Conservation (phyloP, 2,113 vertebrate genomes). For the Syrrhaptes paradoxus region DNA sequence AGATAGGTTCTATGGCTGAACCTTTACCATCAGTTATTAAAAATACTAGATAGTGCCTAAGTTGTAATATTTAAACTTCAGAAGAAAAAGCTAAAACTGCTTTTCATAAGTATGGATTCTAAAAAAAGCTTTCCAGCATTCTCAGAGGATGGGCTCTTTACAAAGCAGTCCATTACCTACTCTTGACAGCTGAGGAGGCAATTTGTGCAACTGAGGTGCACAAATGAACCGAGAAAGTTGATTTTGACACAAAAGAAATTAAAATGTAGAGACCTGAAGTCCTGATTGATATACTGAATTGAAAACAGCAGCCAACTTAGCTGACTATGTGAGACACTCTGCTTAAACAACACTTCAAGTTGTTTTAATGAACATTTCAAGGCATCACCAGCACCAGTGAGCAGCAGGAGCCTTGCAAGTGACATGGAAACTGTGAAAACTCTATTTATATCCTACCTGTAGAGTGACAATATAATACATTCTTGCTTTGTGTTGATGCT, state of each 20-base stretch:
- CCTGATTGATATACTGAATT: slow-evolving; percentile 47
- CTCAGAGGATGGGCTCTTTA: background rate
- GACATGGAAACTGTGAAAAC: background rate
- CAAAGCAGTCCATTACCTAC: slow-evolving; percentile 3
- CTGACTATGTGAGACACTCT: slow-evolving; percentile 13
- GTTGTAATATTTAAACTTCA: background rate
- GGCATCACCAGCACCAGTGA: slow-evolving; percentile 8
- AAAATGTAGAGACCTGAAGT: slow-evolving; percentile 42
- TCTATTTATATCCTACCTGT: slow-evolving; percentile 44
- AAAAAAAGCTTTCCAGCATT: background rate
- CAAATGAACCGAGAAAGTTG: background rate
- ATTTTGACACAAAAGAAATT: slow-evolving; percentile 32
- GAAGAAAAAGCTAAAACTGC: background rate
- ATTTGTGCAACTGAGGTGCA: slow-evolving; percentile 23
- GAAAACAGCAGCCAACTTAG: slow-evolving; percentile 17
- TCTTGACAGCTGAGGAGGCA: slow-evolving; percentile 25
- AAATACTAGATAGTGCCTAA: background rate
- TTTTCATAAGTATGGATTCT: background rate
- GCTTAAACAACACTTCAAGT: slow-evolving; percentile 53
- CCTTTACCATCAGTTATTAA: background rate
- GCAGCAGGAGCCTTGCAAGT: slow-evolving; percentile 20
- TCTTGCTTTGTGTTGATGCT: background rate
- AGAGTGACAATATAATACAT: slow-evolving; percentile 16
- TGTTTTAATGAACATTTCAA: slow-evolving; percentile 54
- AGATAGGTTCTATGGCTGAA: background rate